Percentiles rank a stretch among this genome's conserved stretches.
Conservation (phyloP, 23 tunicate species). For the Pegea sp. region DNA sequence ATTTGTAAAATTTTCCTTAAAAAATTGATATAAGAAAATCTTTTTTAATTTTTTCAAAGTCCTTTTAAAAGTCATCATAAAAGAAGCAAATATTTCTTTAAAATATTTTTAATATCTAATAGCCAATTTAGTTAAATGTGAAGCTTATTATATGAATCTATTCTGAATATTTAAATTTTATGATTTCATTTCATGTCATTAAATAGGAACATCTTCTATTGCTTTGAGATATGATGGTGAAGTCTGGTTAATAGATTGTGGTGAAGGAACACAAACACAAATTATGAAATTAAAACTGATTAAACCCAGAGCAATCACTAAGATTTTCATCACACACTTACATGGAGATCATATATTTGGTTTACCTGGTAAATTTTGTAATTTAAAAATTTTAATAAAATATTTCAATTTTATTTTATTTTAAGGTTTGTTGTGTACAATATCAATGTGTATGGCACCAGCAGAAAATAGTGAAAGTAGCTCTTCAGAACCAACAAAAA, state of each 20-base stretch:
- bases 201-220: conserved; percentile 67
- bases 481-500: conserved; percentile 10
- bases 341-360: conserved; percentile 99
- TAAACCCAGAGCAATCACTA: conserved; percentile 47
- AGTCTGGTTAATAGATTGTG: conserved; percentile 89
- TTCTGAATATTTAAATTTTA: too few species aligned
- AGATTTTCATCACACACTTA: conserved; percentile 82
- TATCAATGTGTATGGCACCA: conserved; percentile 78
- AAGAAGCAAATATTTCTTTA: too few species aligned
- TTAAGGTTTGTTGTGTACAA: conserved; percentile 68
- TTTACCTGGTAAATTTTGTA: conserved; percentile 42
- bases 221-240: conserved; percentile 80
- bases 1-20: too few species aligned
- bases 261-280: conserved; percentile 98
- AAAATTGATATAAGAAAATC: too few species aligned
- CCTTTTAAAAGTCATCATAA: too few species aligned
- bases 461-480: conserved; percentile 13
- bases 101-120: too few species aligned
- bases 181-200: neutral
- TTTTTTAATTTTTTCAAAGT: too few species aligned
- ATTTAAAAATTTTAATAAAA: neutral
- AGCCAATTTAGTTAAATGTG: too few species aligned
- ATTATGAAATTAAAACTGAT: conserved; percentile 51
- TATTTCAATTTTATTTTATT: neutral
- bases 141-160: too few species aligned